These are phyloP conservation scores for Dryocosmus kuriphilus DNA, from an alignment of 2,888 invertebrate genomes.

Conservation along the genomic window DNA sequence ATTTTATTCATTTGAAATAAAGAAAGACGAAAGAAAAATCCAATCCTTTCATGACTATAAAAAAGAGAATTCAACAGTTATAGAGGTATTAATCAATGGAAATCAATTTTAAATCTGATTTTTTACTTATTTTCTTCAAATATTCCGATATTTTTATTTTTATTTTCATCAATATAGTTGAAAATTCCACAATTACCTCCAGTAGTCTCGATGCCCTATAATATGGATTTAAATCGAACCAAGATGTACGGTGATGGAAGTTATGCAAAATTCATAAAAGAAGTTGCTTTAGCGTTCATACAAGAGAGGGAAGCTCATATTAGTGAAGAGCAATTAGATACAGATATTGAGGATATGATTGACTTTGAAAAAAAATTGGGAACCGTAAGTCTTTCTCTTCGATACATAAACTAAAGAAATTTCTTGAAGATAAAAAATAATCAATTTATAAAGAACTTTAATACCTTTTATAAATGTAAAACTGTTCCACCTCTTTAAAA, in stretches of 20 bases:
- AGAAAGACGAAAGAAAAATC: too few species aligned
- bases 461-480: too few species aligned
- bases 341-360: constrained; percentile 59
- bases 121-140: too few species aligned
- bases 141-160: not conserved
- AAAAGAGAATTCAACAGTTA: too few species aligned
- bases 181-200: not conserved
- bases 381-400: not conserved
- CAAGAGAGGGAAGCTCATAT: constrained; percentile 1
- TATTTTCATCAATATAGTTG: not conserved
- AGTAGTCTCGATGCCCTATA: not conserved
- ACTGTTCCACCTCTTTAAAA: too few species aligned
- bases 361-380: constrained; percentile 53
- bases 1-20: too few species aligned
- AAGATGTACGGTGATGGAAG: constrained; percentile 42
- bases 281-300: constrained; percentile 41
- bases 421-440: too few species aligned
- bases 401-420: too few species aligned
- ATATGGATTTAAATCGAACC: not conserved
- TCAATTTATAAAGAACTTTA: too few species aligned
- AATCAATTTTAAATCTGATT: too few species aligned
- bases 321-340: constrained; percentile 53
- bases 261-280: constrained; percentile 52
- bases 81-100: too few species aligned
- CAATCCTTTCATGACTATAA: too few species aligned